phyloP scores from a whole-genome alignment of 2,888 invertebrate species.

The Linnaemya vulpina region DNA sequence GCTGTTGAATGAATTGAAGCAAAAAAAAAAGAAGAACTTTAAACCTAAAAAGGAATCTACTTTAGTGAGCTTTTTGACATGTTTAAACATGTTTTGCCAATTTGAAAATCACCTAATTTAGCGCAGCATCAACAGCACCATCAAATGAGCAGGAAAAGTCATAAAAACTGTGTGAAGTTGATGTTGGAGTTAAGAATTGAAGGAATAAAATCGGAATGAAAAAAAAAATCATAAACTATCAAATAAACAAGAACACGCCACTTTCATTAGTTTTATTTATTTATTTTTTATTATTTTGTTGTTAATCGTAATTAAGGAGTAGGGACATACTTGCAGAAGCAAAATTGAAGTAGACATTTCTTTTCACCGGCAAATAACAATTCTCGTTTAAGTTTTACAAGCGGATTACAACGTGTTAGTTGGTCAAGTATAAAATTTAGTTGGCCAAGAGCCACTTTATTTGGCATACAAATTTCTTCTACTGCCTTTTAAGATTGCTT shows the following conservation, averaged over 20 bases:
- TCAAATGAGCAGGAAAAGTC: constrained; percentile 26
- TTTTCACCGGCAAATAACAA: no score
- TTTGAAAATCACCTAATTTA: constrained; percentile 81
- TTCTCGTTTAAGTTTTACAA: no score
- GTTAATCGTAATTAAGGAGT: constrained; percentile 9
- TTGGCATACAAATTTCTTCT: no score
- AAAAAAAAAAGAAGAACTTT: constrained; percentile 30
- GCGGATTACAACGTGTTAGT: no score
- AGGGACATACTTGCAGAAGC: background rate
- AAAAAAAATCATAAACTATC: constrained; percentile 43
- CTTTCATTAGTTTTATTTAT: constrained; percentile 21
- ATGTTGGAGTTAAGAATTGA: constrained; percentile 25
- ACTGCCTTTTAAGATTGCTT: no score
- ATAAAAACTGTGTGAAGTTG: constrained; percentile 23
- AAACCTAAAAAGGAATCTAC: constrained; percentile 61
- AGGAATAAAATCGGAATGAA: background rate
- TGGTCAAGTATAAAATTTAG: no score
- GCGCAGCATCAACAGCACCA: constrained; percentile 66
- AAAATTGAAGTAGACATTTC: background rate
- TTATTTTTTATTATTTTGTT: no score
- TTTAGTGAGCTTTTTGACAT: constrained; percentile 71
- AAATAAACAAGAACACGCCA: constrained; percentile 48
- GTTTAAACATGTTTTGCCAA: constrained; percentile 79
- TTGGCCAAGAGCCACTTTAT: no score
- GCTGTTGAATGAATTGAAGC: background rate